These are phyloP conservation scores for Leptopilina drosophilae DNA, from an alignment of 2,888 invertebrate genomes.

Conservation along the genomic window DNA sequence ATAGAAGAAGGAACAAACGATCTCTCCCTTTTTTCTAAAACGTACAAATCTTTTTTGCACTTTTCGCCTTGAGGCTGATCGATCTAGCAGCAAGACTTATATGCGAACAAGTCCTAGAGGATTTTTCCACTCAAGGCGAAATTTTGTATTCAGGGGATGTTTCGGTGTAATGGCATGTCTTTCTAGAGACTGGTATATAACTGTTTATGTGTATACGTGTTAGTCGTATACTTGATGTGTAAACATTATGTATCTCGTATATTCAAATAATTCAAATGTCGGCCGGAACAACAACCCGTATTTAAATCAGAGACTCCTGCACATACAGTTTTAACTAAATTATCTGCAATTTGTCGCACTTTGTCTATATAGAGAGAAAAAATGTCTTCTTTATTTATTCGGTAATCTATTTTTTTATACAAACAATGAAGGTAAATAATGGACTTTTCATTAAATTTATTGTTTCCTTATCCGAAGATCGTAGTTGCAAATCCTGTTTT, in stretches of 20 bases:
- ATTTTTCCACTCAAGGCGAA: constrained; percentile 58
- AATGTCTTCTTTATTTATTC: no score
- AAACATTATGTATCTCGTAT: constrained; percentile 21
- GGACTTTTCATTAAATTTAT: no score
- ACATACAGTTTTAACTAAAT: no score
- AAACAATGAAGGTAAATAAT: no score
- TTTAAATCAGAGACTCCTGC: background rate
- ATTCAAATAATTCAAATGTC: constrained; percentile 29
- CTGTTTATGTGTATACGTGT: constrained; percentile 68
- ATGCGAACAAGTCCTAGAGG: constrained; percentile 52
- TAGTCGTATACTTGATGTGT: constrained; percentile 27
- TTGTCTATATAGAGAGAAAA: no score
- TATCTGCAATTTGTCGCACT: no score
- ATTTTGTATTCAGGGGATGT: constrained; percentile 71
- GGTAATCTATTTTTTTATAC: no score
- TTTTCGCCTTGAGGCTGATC: constrained; percentile 26
- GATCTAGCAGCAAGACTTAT: constrained; percentile 30
- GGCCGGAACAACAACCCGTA: background rate
- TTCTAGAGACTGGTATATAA: constrained; percentile 68
- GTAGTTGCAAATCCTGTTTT: no score
- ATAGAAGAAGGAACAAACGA: constrained; percentile 45
- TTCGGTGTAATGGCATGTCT: constrained; percentile 70
- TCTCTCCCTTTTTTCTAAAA: background rate
- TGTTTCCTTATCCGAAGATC: no score
- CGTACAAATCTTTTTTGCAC: background rate